A percentile compares a stretch with the other conserved stretches of the same genome.
phyloP scores from a whole-genome alignment of 2,888 invertebrate genomes.

The Matsumyia berberina region DNA sequence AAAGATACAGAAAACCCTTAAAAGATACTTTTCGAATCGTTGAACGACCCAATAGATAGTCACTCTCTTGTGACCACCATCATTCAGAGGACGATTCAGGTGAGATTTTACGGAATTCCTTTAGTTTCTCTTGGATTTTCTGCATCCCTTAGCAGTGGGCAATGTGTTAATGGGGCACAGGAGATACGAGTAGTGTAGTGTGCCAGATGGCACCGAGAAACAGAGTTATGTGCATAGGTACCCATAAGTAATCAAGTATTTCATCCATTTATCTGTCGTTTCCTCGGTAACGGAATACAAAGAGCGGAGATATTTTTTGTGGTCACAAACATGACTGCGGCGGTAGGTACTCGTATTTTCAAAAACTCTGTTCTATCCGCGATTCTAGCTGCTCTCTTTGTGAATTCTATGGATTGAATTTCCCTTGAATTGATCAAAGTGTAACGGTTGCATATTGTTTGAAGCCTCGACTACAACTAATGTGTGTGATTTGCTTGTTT shows the following conservation, averaged over 20 bases:
- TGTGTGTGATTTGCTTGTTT: constrained; percentile 11
- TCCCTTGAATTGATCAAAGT: constrained; percentile 56
- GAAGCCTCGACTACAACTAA: background rate
- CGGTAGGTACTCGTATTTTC: constrained; percentile 13
- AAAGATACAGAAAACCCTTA: constrained; percentile 1
- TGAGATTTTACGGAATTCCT: constrained; percentile 47
- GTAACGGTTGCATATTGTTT: constrained; percentile 68
- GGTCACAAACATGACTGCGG: constrained; percentile 45
- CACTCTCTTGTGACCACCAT: background rate
- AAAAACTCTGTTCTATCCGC: too few species aligned
- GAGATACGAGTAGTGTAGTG: constrained; percentile 21
- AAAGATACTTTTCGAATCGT: background rate
- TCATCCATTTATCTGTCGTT: constrained; percentile 18
- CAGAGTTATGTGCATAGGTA: constrained; percentile 11
- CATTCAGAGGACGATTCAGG: constrained; percentile 31
- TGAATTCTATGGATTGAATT: constrained; percentile 65
- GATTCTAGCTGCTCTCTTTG: constrained; percentile 7
- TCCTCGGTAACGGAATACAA: constrained; percentile 62
- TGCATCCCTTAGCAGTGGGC: constrained; percentile 63
- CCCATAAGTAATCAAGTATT: background rate
- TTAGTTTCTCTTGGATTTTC: constrained; percentile 27
- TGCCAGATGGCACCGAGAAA: constrained; percentile 45
- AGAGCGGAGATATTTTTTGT: constrained; percentile 57
- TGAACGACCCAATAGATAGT: background rate
- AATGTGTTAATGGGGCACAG: constrained; percentile 68